Evolutionary conservation across 2,888 invertebrate species (phyloP).

Genomic region (Aporophyla lueneburgensis): DNA sequence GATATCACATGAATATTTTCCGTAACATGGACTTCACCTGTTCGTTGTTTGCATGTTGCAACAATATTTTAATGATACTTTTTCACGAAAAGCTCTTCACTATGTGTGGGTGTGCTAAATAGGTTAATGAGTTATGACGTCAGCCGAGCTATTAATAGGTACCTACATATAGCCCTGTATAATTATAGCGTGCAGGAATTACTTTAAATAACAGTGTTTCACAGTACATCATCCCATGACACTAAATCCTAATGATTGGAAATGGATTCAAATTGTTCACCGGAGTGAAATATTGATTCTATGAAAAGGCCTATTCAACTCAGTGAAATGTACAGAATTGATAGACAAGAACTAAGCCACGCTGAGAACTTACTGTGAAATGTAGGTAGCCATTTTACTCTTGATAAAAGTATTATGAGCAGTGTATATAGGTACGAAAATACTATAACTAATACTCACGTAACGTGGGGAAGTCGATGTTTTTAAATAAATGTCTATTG

Average conservation of each 20-base stretch:
- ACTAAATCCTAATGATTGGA: conserved; percentile 57
- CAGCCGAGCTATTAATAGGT: conserved; percentile 13
- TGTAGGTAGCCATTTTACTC: neutral
- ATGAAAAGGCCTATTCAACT: conserved; percentile 44
- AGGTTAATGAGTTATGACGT: conserved; percentile 48
- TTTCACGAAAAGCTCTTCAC: conserved; percentile 29
- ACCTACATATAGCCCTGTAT: conserved; percentile 1
- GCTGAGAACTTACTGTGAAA: neutral
- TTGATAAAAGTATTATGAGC: neutral
- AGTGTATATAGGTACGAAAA: no score
- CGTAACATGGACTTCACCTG: neutral
- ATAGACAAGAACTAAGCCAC: conserved; percentile 23
- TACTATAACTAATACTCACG: no score
- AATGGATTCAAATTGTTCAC: conserved; percentile 51
- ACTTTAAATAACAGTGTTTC: conserved; percentile 22
- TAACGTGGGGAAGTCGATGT: no score
- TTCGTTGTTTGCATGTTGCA: neutral
- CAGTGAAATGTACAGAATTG: conserved; percentile 27
- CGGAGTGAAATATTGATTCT: conserved; percentile 55
- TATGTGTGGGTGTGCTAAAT: conserved; percentile 32
- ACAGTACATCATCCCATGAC: conserved; percentile 36
- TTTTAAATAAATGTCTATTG: no score
- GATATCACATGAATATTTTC: neutral
- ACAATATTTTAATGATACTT: conserved; percentile 28
- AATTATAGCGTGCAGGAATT: neutral